Evolutionary conservation across 2,888 invertebrate species (phyloP).

Genomic region (Cactoblastis cactorum): DNA sequence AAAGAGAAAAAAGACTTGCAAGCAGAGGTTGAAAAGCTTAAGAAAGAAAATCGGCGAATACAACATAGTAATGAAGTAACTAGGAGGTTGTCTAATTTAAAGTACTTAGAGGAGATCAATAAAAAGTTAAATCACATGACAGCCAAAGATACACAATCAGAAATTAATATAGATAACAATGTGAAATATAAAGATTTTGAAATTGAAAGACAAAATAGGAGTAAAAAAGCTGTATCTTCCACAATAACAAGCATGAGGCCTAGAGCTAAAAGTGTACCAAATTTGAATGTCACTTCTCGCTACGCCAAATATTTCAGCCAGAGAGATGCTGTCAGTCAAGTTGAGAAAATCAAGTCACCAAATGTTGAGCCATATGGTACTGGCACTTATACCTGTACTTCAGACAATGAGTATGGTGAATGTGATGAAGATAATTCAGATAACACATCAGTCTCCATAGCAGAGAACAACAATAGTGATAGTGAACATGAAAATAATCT

Average conservation of each 20-base stretch:
- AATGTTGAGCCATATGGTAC: slow-evolving; percentile 29
- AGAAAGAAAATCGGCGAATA: slow-evolving; percentile 82
- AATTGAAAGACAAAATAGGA: slow-evolving; percentile 61
- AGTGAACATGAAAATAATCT: slow-evolving; percentile 55
- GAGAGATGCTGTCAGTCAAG: slow-evolving; percentile 59
- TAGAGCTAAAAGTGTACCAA: slow-evolving; percentile 74
- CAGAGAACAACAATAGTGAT: slow-evolving; percentile 31
- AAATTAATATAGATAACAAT: slow-evolving; percentile 44
- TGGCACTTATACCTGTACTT: slow-evolving; percentile 24
- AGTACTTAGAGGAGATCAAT: slow-evolving; percentile 87
- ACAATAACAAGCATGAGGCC: slow-evolving; percentile 37
- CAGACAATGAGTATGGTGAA: slow-evolving; percentile 29
- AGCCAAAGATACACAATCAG: slow-evolving; percentile 47
- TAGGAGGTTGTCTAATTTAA: slow-evolving; percentile 81
- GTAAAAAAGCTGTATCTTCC: slow-evolving; percentile 35
- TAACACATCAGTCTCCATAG: slow-evolving; percentile 32
- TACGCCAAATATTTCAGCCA: slow-evolving; percentile 76
- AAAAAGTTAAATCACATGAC: slow-evolving; percentile 65
- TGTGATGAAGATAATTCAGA: slow-evolving; percentile 30
- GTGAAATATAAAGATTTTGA: slow-evolving; percentile 65
- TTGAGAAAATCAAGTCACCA: slow-evolving; percentile 36
- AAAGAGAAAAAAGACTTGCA: slow-evolving; percentile 83
- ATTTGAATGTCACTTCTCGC: slow-evolving; percentile 67
- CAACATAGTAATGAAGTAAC: slow-evolving; percentile 79
- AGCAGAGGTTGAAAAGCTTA: slow-evolving; percentile 83